Conservation (phyloP, 2,888 invertebrate species). For the Cantharis nigra region DNA sequence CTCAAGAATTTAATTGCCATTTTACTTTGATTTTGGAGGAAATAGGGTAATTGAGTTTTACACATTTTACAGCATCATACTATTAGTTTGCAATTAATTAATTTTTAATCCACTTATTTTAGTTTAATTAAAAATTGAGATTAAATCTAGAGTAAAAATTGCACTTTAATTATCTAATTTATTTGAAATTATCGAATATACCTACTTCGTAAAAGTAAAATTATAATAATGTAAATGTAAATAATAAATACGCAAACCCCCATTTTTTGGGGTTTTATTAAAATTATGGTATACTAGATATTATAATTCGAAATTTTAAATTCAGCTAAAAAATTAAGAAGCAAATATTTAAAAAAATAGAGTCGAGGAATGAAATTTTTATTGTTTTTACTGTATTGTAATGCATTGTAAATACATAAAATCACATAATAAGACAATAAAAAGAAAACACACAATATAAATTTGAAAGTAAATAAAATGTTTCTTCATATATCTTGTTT, state of each 20-base stretch:
- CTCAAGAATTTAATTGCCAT: conserved; percentile 6
- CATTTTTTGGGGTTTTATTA: too few species aligned
- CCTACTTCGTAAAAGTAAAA: too few species aligned
- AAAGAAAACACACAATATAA: background rate
- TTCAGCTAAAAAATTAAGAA: too few species aligned
- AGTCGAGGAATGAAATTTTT: too few species aligned
- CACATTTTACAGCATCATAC: background rate
- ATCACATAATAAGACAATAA: background rate
- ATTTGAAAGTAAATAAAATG: background rate
- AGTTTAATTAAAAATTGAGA: background rate
- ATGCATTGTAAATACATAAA: background rate
- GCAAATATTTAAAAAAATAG: too few species aligned
- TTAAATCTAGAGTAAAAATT: background rate
- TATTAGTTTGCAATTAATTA: background rate
- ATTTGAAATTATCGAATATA: background rate
- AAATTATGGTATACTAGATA: too few species aligned
- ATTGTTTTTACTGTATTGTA: too few species aligned
- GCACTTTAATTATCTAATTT: background rate
- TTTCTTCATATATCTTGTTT: background rate
- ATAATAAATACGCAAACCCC: too few species aligned
- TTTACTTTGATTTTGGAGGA: background rate
- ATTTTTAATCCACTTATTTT: background rate
- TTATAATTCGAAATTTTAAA: too few species aligned
- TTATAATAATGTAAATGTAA: too few species aligned
- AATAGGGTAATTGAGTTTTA: conserved; percentile 1